Conservation (phyloP, 2,113 vertebrate genomes). For the Gasterosteus nipponicus region DNA sequence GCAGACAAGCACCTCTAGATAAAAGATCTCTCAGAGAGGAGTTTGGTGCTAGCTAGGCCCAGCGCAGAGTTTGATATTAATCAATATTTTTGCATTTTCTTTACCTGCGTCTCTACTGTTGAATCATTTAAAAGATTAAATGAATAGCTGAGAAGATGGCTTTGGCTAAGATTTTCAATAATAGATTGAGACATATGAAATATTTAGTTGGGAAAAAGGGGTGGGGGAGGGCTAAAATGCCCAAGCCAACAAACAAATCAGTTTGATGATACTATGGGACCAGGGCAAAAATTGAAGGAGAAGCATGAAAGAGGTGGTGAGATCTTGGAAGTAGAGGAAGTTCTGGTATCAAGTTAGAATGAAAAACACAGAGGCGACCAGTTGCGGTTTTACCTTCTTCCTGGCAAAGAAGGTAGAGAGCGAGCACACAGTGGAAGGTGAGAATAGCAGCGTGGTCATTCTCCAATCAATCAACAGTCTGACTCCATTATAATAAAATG, state of each 20-base stretch:
- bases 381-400: conserved; percentile 37
- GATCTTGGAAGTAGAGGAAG: conserved; percentile 7
- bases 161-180: conserved; percentile 75
- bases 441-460: not conserved
- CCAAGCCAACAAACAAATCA: conserved; percentile 69
- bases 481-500: conserved; percentile 39
- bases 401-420: not conserved
- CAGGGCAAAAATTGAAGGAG: conserved; percentile 11
- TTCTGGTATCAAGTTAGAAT: conserved; percentile 12
- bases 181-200: conserved; percentile 78
- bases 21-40: not conserved
- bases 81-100: conserved; percentile 67
- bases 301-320: not conserved
- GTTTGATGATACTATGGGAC: conserved; percentile 31
- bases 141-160: conserved; percentile 65
- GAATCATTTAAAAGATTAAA: conserved; percentile 74
- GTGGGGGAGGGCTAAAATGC: conserved; percentile 42
- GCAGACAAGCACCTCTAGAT: conserved; percentile 9
- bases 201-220: conserved; percentile 70
- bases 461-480: conserved; percentile 54
- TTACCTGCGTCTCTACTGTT: conserved; percentile 45
- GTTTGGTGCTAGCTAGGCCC: conserved; percentile 27
- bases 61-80: conserved; percentile 46
- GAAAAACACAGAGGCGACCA: conserved; percentile 3
- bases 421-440: not conserved